These are phyloP conservation scores for Rhagoletis pomonella DNA, from an alignment of 1,140 invertebrate genomes.

Conservation along the genomic window DNA sequence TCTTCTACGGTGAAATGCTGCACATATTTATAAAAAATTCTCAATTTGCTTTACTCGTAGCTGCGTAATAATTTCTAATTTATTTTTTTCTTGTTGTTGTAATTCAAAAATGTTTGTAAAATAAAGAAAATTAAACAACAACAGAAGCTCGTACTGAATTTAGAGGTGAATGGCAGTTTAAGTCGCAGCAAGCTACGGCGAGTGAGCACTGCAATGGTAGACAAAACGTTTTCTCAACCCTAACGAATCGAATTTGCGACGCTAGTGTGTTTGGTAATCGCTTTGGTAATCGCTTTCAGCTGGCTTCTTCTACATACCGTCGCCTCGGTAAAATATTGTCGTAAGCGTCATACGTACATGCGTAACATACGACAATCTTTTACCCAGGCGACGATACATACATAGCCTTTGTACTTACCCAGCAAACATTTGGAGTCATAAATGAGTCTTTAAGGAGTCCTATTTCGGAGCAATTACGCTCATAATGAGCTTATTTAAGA, in stretches of 20 bases:
- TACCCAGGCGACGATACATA: neutral
- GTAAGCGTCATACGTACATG: neutral
- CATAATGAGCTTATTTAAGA: too few species aligned
- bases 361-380: too few species aligned
- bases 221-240: constrained; percentile 36
- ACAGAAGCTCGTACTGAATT: neutral
- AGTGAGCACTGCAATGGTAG: neutral
- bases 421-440: too few species aligned
- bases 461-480: too few species aligned
- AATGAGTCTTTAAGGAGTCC: too few species aligned
- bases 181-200: neutral
- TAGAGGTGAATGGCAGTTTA: constrained; percentile 25
- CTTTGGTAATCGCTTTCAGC: constrained; percentile 12
- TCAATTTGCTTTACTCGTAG: neutral
- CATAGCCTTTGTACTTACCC: neutral
- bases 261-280: constrained; percentile 5
- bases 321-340: neutral
- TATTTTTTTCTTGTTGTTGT: constrained; percentile 9
- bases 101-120: neutral
- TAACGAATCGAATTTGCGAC: constrained; percentile 13
- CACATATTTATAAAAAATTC: constrained; percentile 22
- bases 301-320: neutral
- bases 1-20: neutral
- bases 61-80: constrained; percentile 43
- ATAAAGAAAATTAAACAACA: neutral